A percentile compares a stretch with the other conserved stretches of the same genome.
Evolutionary conservation across 2,113 vertebrate species (phyloP).

Genomic region (Dasyprocta punctata): DNA sequence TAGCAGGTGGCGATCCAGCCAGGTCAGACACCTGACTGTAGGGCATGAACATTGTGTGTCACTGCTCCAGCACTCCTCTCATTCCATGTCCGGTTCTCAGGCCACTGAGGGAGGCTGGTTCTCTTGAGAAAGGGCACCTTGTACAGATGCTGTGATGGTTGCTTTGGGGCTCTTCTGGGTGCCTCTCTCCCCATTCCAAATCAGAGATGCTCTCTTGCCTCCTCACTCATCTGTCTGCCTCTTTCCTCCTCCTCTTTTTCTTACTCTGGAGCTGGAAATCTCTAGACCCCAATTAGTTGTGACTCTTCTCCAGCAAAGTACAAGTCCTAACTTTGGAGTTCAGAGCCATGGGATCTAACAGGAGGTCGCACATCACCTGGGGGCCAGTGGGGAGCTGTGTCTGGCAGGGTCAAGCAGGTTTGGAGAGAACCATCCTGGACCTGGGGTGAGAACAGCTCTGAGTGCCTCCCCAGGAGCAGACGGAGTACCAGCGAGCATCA

Average conservation of each 20-base stretch:
- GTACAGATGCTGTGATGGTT: neutral
- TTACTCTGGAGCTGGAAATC: neutral
- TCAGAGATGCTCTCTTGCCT: neutral
- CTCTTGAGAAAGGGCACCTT: neutral
- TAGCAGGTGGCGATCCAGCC: neutral
- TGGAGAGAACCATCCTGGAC: neutral
- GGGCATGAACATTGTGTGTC: rapidly evolving
- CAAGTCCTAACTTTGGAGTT: neutral
- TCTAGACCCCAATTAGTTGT: conserved; percentile 21
- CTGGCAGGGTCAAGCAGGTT: neutral
- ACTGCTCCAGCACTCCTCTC: neutral
- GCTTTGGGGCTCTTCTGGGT: neutral
- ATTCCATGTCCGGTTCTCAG: neutral
- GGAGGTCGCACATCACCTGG: neutral
- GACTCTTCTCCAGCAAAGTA: neutral
- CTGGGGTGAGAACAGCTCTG: neutral
- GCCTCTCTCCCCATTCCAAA: neutral
- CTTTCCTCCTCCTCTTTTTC: neutral
- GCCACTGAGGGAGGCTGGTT: neutral
- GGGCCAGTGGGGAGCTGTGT: neutral
- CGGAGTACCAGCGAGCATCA: neutral
- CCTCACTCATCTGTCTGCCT: neutral
- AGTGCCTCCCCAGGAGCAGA: neutral
- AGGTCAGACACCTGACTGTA: neutral
- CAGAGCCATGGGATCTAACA: neutral